Conservation (phyloP, 2,888 invertebrate species). For the Callosobruchus maculatus region DNA sequence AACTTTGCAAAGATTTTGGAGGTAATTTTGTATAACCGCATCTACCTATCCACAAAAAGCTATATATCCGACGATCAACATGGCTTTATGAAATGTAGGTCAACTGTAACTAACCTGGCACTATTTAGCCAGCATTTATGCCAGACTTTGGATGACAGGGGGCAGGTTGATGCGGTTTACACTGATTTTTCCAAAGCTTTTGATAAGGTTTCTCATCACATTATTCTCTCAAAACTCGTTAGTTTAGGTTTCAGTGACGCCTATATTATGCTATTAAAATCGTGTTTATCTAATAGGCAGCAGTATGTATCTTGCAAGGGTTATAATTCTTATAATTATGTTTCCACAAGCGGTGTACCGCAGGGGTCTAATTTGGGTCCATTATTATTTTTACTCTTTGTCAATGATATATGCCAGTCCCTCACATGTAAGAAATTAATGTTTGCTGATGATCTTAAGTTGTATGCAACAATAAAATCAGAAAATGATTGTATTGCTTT, state of each 20-base stretch:
- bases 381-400: not conserved
- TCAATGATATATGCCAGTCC: conserved; percentile 1
- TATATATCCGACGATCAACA: not conserved
- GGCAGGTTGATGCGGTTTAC: conserved; percentile 3
- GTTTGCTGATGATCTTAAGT: conserved; percentile 7
- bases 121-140: conserved; percentile 4
- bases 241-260: not conserved
- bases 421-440: not conserved
- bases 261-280: not conserved
- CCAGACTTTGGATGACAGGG: not conserved
- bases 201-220: conserved; percentile 1
- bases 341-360: not conserved
- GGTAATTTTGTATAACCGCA: conserved; percentile 3
- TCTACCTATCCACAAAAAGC: not conserved
- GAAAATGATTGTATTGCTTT: conserved; percentile 2
- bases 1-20: conserved; percentile 4
- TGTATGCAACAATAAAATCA: conserved; percentile 3
- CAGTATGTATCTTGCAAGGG: not conserved
- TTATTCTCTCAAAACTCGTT: not conserved
- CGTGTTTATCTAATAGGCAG: not conserved
- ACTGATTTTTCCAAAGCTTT: conserved; percentile 5
- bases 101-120: not conserved
- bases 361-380: conserved; percentile 5
- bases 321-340: not conserved
- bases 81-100: conserved; percentile 4